Evolutionary conservation across 2,797 vertebrate species (phyloP).

Genomic region (Coluber constrictor): DNA sequence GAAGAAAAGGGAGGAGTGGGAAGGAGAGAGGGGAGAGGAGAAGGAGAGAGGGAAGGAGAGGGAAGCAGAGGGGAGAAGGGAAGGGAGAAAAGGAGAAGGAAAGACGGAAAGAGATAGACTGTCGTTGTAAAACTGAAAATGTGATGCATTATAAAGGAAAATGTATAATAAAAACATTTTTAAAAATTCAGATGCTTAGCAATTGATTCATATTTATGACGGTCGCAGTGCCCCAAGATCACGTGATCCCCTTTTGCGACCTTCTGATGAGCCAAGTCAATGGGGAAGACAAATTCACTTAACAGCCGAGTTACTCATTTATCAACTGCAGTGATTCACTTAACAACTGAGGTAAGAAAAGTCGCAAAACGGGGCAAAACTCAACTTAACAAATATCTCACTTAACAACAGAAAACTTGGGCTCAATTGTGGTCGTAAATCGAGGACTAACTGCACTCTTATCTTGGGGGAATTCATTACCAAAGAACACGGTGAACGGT

Average conservation of each 20-base stretch:
- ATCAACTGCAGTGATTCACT: background rate
- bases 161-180: too few relatives aligned
- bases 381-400: background rate
- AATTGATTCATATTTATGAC: background rate
- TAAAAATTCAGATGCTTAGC: background rate
- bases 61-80: too few relatives aligned
- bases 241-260: background rate
- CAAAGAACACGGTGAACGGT: background rate
- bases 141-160: too few relatives aligned
- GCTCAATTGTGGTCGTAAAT: background rate
- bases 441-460: background rate
- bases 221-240: background rate
- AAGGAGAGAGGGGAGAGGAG: too few relatives aligned
- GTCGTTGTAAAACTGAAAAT: too few relatives aligned
- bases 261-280: background rate
- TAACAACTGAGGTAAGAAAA: background rate
- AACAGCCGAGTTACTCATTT: background rate
- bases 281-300: background rate
- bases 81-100: too few relatives aligned
- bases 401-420: background rate
- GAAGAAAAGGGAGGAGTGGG: too few relatives aligned
- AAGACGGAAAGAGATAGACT: too few relatives aligned
- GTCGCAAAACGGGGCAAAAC: background rate
- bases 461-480: background rate
- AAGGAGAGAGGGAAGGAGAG: too few relatives aligned